phyloP scores from a whole-genome alignment of 2,797 vertebrate species.

The Garrulus glandarius region DNA sequence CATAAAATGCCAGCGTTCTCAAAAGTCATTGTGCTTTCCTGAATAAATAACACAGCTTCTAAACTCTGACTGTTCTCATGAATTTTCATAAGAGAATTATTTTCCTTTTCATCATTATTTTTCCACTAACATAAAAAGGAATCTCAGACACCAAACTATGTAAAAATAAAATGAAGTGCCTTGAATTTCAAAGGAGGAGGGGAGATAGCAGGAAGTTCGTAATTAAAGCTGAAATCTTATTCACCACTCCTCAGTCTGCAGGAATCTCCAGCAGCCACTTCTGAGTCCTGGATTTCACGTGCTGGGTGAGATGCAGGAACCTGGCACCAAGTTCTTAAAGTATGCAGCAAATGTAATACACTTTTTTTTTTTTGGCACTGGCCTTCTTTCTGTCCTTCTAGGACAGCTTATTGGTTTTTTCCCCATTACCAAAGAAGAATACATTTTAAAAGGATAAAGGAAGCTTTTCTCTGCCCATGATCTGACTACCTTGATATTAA shows the following conservation, averaged over 20 bases:
- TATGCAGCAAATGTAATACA: neutral
- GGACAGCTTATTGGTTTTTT: neutral
- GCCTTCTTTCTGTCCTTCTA: neutral
- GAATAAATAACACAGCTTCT: conserved; percentile 46
- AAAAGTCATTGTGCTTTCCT: neutral
- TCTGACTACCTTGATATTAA: neutral
- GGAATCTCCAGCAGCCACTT: neutral
- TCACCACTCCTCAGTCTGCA: neutral
- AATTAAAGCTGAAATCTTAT: conserved; percentile 33
- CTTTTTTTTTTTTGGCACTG: neutral
- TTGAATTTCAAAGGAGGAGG: conserved; percentile 32
- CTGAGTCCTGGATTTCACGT: neutral
- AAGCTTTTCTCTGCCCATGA: neutral
- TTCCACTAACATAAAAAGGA: conserved; percentile 43
- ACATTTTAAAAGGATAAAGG: neutral
- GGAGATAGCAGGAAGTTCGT: neutral
- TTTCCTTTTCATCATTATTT: conserved; percentile 52
- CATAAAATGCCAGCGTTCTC: neutral
- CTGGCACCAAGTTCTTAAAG: neutral
- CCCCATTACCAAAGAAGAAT: neutral
- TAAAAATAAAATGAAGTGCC: conserved; percentile 20
- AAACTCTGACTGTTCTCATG: conserved; percentile 29
- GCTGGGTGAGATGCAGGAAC: neutral
- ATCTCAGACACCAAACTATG: conserved; percentile 20
- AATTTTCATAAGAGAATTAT: conserved; percentile 60